These are phyloP conservation scores for Rhagonycha lutea DNA, from an alignment of 2,888 invertebrate species.

Conservation along the genomic window DNA sequence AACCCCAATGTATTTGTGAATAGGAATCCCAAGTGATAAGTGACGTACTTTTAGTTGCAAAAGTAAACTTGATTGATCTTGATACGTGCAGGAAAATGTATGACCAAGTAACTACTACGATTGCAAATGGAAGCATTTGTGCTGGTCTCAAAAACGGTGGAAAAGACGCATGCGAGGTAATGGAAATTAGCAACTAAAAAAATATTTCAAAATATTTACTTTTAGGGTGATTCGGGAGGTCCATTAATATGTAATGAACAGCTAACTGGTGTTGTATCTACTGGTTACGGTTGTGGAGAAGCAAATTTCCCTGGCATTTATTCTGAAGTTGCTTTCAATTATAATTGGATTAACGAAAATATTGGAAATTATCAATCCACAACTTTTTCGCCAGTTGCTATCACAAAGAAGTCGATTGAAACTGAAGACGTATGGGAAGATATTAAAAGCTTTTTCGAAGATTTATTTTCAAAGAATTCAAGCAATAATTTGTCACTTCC, in stretches of 20 bases:
- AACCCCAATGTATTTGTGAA: neutral
- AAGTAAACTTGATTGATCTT: conserved; percentile 34
- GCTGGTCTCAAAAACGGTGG: conserved; percentile 30
- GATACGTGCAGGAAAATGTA: conserved; percentile 24
- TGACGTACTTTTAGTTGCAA: conserved; percentile 33
- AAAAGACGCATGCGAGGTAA: conserved; percentile 35
- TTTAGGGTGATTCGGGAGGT: conserved; percentile 44
- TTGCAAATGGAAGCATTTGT: conserved; percentile 30
- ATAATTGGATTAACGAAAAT: conserved; percentile 34
- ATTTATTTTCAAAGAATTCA: neutral
- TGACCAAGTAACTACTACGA: neutral
- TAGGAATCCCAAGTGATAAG: conserved; percentile 33
- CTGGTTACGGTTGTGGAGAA: conserved; percentile 39
- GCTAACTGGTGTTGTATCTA: conserved; percentile 40
- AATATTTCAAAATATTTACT: neutral
- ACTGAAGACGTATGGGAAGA: neutral
- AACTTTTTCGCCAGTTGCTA: neutral
- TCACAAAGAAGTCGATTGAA: neutral
- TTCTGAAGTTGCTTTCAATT: conserved; percentile 36
- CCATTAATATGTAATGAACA: conserved; percentile 38
- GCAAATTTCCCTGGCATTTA: conserved; percentile 41
- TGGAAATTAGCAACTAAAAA: no score
- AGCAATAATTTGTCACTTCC: neutral
- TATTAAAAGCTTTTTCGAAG: neutral
- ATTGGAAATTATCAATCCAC: neutral